phyloP scores from a whole-genome alignment of 35 echinoderm and acorn worm genomes.

The Ptychodera flava region DNA sequence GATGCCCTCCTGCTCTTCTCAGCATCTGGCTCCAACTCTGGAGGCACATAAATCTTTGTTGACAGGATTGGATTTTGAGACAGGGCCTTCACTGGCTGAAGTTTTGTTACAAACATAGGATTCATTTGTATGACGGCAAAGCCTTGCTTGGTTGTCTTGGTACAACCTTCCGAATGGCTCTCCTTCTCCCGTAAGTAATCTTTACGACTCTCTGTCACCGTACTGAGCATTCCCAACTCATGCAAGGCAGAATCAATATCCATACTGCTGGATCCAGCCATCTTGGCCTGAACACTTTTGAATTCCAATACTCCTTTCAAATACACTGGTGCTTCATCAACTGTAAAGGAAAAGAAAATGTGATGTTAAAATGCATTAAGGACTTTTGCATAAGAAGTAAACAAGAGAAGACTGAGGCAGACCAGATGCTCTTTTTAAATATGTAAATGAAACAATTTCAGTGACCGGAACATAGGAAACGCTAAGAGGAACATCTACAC shows the following conservation, averaged over 20 bases:
- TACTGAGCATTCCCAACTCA: conserved; percentile 94
- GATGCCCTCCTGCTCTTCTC: conserved; percentile 39
- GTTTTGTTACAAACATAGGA: conserved; percentile 50
- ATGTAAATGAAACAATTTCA: too few species aligned
- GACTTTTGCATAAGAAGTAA: too few species aligned
- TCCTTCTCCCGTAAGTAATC: conserved; percentile 53
- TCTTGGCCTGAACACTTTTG: too few species aligned
- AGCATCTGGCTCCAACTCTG: conserved; percentile 19
- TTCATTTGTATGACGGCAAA: conserved; percentile 70
- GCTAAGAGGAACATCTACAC: too few species aligned
- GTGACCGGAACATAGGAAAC: too few species aligned
- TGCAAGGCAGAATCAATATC: conserved; percentile 74
- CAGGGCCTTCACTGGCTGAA: background rate
- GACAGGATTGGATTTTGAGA: background rate
- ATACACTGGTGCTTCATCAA: too few species aligned
- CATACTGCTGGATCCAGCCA: conserved; percentile 24
- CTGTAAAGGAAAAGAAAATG: too few species aligned
- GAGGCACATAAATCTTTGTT: background rate
- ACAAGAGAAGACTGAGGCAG: too few species aligned
- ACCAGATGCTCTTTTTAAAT: too few species aligned
- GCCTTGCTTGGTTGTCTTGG: background rate
- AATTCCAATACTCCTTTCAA: too few species aligned
- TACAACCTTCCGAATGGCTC: background rate
- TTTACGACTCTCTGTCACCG: conserved; percentile 71
- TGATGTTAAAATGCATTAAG: too few species aligned